phyloP scores from a whole-genome alignment of 2,888 invertebrate genomes.

The Diachrysia chrysitis region DNA sequence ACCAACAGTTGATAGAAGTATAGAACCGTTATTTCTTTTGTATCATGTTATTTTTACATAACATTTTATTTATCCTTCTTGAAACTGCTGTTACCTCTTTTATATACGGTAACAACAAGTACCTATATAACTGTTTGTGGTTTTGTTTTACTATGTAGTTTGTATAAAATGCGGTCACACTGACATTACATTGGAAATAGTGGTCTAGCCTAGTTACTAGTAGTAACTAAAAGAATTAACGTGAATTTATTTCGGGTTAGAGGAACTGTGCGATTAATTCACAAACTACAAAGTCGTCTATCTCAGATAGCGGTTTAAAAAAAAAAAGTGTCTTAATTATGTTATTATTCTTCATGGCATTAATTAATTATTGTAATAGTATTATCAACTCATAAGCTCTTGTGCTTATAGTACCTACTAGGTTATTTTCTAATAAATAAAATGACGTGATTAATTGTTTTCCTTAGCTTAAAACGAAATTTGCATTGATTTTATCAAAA shows the following conservation, averaged over 20 bases:
- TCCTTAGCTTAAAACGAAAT: too few relatives aligned
- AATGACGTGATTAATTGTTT: too few relatives aligned
- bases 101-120: not conserved
- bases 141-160: not conserved
- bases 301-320: not conserved
- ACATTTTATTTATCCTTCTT: not conserved
- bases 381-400: not conserved
- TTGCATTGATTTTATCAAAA: too few relatives aligned
- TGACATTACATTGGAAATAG: conserved; percentile 27
- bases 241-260: not conserved
- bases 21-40: too few relatives aligned
- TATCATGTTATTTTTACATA: not conserved
- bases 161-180: not conserved
- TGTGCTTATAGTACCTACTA: not conserved
- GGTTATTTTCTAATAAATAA: too few relatives aligned
- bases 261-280: not conserved
- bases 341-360: conserved; percentile 9
- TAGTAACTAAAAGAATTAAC: not conserved
- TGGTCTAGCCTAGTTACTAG: conserved; percentile 1
- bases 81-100: not conserved
- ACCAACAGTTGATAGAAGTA: too few relatives aligned
- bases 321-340: not conserved
- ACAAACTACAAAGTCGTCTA: too few relatives aligned
- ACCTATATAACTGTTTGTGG: conserved; percentile 7
- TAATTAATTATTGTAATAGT: not conserved